Conservation (phyloP, 2,797 vertebrate species). For the Lacerta bilineata region DNA sequence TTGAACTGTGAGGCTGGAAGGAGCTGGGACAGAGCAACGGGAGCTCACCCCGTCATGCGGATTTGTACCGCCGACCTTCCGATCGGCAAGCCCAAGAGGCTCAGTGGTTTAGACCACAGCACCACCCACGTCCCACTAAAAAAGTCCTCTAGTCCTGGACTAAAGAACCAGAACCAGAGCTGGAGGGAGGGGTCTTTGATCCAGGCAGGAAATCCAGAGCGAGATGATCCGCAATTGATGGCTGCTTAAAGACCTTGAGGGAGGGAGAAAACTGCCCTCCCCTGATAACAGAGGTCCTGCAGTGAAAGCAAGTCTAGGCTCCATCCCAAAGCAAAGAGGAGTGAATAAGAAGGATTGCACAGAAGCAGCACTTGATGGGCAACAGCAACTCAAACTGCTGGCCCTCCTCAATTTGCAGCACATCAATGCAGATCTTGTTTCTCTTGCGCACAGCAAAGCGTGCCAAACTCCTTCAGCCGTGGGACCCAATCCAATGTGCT, state of each 20-base stretch:
- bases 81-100: too few relatives aligned
- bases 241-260: not conserved
- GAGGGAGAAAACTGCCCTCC: too few relatives aligned
- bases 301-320: not conserved
- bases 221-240: not conserved
- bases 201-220: not conserved
- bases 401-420: not conserved
- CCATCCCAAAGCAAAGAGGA: too few relatives aligned
- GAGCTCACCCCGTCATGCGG: too few relatives aligned
- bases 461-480: not conserved
- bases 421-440: not conserved
- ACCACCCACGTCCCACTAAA: too few relatives aligned
- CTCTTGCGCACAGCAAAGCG: not conserved
- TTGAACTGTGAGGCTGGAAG: too few relatives aligned
- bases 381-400: not conserved
- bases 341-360: not conserved
- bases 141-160: too few relatives aligned
- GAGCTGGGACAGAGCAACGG: too few relatives aligned
- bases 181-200: not conserved
- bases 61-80: too few relatives aligned
- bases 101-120: too few relatives aligned
- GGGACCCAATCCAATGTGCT: conserved; percentile 25
- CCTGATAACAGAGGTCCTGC: not conserved
- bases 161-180: not conserved
- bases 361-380: not conserved